A percentile compares a stretch with the other conserved stretches of the same genome.
Conservation (phyloP, 1,140 invertebrate species). For the Bombus pascuorum region DNA sequence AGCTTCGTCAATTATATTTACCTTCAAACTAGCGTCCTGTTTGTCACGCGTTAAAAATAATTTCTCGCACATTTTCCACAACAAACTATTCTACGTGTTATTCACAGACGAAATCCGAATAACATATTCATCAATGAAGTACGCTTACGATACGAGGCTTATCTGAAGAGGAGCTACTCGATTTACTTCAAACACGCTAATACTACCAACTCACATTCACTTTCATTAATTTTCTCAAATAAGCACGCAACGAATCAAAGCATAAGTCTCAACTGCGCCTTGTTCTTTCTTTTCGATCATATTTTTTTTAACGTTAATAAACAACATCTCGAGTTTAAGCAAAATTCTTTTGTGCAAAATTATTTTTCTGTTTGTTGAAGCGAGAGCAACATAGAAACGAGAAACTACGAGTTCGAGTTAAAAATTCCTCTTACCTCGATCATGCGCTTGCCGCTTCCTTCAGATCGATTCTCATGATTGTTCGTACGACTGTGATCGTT, state of each 20-base stretch:
- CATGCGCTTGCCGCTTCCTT: not conserved
- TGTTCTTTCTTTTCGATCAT: not conserved
- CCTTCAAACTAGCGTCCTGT: too few species aligned
- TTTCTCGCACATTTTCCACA: too few species aligned
- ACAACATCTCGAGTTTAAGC: not conserved
- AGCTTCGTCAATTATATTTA: not conserved
- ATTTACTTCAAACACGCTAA: conserved; percentile 19
- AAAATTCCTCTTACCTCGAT: not conserved
- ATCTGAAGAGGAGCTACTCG: not conserved
- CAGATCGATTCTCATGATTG: not conserved
- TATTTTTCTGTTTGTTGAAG: not conserved
- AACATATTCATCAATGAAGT: not conserved
- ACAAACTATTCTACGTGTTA: too few species aligned
- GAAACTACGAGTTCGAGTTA: too few species aligned
- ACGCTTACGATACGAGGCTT: conserved; percentile 1
- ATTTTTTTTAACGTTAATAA: not conserved
- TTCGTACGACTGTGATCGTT: not conserved
- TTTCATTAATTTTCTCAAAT: conserved; percentile 5
- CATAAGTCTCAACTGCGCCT: not conserved
- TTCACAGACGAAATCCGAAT: not conserved
- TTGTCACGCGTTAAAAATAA: not conserved
- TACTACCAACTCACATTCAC: not conserved
- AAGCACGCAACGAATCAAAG: not conserved
- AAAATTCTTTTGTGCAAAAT: too few species aligned
- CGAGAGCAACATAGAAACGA: not conserved